phyloP scores from a whole-genome alignment of 2,113 vertebrate species.

The Tricholaema leucomelas region DNA sequence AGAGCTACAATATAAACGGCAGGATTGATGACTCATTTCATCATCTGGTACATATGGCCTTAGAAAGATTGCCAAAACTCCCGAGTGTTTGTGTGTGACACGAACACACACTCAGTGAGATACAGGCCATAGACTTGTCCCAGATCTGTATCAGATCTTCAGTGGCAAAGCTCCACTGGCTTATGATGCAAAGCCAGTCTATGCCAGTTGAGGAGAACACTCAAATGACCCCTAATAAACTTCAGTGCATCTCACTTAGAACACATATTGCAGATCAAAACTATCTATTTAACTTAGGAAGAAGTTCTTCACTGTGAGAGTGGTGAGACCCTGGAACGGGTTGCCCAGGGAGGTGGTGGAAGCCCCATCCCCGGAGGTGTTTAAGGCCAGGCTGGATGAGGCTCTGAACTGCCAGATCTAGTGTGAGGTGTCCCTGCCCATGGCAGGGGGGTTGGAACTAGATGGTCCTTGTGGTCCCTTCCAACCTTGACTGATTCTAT shows the following conservation, averaged over 20 bases:
- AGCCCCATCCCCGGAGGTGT: no score
- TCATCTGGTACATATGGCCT: background rate
- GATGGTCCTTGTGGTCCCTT: no score
- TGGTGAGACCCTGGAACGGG: no score
- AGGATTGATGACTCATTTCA: background rate
- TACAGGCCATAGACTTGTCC: background rate
- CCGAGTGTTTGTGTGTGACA: rapidly evolving
- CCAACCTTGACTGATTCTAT: no score
- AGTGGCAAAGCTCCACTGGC: background rate
- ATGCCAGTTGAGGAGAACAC: background rate
- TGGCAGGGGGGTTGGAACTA: no score
- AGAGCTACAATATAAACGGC: rapidly evolving
- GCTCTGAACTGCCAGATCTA: no score
- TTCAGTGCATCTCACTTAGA: background rate
- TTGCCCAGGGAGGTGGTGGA: no score
- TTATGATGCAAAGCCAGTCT: background rate
- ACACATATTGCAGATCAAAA: background rate
- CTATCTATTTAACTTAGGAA: background rate
- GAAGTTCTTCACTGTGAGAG: no score
- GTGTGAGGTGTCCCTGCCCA: no score
- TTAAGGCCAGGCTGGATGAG: no score
- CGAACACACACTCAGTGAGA: background rate
- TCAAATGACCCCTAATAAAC: background rate
- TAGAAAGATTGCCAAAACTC: background rate
- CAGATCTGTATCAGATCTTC: background rate